Base-by-base conservation (phyloP, 2,113 vertebrate species). In the Actenoides hombroni region DNA sequence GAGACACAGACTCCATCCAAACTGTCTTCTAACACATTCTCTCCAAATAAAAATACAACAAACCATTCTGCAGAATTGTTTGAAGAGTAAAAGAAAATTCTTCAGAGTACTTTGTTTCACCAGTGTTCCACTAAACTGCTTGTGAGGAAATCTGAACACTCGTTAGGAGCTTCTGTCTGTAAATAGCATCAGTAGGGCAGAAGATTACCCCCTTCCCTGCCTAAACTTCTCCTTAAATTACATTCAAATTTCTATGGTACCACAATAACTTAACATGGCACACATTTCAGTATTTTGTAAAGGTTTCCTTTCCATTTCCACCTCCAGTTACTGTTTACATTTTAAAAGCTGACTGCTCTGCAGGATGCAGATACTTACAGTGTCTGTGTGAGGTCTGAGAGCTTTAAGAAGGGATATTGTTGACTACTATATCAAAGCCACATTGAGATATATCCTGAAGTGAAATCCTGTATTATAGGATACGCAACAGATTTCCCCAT, bases 171-270 rank as follows among this genome's bases (percentile, higher is more conserved):
- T 89, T 96, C 93, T 92, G 76, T 95, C 94, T 91, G 79, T 89
- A 98, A 97, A 97, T 76, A 84, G 5, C 70, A 85, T 68, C 76
- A 89, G 83, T 86, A 94, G 90, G 78, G 91, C 86, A 76, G 13
- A 68, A 86, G 81, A 81, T 65, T 85, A 81, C 74, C 51, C 71
- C 42, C 67, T 73, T 85, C 68, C 42, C 92, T 85, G 57, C 74
- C 81, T 84, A 81, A 96, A 90, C 74, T n/a, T 61, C 59, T 70
- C 21, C 86, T 96, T 94, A 96, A 97, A 97, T 97, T 97, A 96
- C 93, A 94, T 88, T 97, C 97, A 98, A 94, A 97, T 97, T 97
- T 98, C 92, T 97, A 96, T 83, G 91, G 96, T 91, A 95, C 87
- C 65, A 10, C 98, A 97, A 97, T 96, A 97, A 93, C 90, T 98